phyloP scores from a whole-genome alignment of 2,113 vertebrate species.

The Porphyrio hochstetteri region DNA sequence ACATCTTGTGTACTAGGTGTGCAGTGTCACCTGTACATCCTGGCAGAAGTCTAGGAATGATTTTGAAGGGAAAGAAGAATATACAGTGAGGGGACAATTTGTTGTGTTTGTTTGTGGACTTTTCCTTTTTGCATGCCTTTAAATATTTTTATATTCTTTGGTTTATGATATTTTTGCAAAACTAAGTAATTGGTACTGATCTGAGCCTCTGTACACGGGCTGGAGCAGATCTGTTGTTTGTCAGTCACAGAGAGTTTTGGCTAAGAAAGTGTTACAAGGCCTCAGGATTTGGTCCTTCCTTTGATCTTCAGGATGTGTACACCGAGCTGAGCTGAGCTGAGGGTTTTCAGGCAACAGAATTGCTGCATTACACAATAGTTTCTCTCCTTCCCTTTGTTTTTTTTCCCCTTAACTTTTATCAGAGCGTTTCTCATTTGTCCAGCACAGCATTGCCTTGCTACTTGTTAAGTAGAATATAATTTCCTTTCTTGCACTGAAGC shows the following conservation, averaged over 20 bases:
- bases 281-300: background rate
- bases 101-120: background rate
- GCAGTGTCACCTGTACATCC: background rate
- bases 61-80: background rate
- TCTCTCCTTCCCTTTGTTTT: background rate
- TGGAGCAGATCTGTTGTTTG: background rate
- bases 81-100: background rate
- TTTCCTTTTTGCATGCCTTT: background rate
- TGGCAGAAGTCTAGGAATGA: background rate
- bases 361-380: background rate
- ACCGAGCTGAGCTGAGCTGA: background rate
- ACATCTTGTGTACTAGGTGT: background rate
- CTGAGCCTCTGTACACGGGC: background rate
- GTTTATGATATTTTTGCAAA: background rate
- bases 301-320: background rate
- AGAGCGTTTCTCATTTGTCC: background rate
- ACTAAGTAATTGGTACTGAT: background rate
- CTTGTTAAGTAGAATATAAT: background rate
- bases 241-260: background rate
- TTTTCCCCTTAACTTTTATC: background rate
- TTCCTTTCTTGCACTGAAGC: background rate
- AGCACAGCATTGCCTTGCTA: background rate
- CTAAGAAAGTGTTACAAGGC: background rate
- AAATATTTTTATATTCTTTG: background rate
- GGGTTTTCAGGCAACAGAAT: background rate